A percentile compares a stretch with the other conserved stretches of the same genome.
These are phyloP conservation scores for Brachionus sp. DNA, from an alignment of 1,140 invertebrate genomes.

Conservation along the genomic window DNA sequence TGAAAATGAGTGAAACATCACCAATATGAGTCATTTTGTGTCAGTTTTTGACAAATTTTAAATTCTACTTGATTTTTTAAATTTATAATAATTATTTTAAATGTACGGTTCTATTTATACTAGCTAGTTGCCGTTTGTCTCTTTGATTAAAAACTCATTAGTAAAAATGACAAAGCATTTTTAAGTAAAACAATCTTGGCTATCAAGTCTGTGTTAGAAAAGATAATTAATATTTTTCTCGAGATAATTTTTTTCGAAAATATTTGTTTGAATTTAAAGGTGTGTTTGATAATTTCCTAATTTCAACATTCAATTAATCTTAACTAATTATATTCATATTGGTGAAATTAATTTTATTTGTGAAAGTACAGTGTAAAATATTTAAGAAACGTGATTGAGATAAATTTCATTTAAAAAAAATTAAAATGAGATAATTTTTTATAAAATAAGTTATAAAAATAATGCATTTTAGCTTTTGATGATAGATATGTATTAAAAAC, in stretches of 20 bases:
- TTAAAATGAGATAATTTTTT: background rate
- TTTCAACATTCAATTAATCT: background rate
- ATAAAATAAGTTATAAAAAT: no score
- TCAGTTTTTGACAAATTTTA: background rate
- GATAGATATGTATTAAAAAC: no score
- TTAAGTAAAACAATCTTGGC: background rate
- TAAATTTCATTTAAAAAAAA: background rate
- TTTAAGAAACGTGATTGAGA: background rate
- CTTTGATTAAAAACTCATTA: background rate
- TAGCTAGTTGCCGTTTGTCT: background rate
- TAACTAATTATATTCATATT: background rate
- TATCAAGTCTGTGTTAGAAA: background rate
- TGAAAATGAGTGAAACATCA: background rate
- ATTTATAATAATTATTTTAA: background rate
- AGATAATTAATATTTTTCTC: no score
- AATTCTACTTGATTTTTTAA: background rate
- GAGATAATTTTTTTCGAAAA: background rate
- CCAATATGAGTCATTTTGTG: constrained; percentile 6
- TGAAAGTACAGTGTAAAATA: no score
- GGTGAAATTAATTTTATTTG: background rate
- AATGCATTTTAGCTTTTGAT: no score
- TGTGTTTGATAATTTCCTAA: background rate
- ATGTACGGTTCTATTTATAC: background rate
- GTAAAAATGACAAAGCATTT: background rate
- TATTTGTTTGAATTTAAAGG: background rate